Evolutionary conservation across 2,797 vertebrate genomes (phyloP).

Genomic region (Sebastes alutus): DNA sequence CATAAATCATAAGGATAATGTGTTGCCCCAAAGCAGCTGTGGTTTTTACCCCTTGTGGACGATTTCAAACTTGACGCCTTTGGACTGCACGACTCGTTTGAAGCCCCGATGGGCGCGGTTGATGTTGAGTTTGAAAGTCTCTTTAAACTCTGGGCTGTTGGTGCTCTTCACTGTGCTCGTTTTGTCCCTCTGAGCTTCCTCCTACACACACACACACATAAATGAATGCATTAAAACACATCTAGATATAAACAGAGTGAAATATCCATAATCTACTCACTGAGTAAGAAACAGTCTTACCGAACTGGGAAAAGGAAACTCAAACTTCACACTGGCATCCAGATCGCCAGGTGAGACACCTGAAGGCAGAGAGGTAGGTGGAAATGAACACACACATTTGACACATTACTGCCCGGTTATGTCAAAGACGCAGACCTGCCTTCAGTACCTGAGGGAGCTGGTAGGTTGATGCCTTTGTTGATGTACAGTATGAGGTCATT

Average conservation of each 20-base stretch:
- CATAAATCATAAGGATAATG: background rate
- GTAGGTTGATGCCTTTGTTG: constrained; percentile 86
- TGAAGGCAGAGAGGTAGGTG: constrained; percentile 53
- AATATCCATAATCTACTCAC: background rate
- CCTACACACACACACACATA: constrained; percentile 72
- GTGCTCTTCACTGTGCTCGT: constrained; percentile 87
- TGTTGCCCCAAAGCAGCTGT: background rate
- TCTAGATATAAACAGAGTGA: background rate
- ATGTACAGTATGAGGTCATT: constrained; percentile 89
- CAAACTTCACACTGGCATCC: constrained; percentile 91
- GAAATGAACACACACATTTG: background rate
- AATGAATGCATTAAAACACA: constrained; percentile 15
- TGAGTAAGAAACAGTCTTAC: constrained; percentile 69
- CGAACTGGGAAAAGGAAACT: constrained; percentile 91
- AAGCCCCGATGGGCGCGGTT: constrained; percentile 87
- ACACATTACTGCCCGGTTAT: background rate
- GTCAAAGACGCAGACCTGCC: constrained; percentile 12
- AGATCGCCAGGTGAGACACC: constrained; percentile 87
- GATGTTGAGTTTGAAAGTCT: constrained; percentile 90
- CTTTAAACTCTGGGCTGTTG: constrained; percentile 89
- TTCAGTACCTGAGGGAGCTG: constrained; percentile 85
- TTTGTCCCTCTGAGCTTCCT: constrained; percentile 92
- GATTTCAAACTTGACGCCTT: constrained; percentile 93
- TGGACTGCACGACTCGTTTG: constrained; percentile 88
- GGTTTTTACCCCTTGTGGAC: constrained; percentile 88